phyloP scores from a whole-genome alignment of 2,113 vertebrate species.

The Gobio gobio region DNA sequence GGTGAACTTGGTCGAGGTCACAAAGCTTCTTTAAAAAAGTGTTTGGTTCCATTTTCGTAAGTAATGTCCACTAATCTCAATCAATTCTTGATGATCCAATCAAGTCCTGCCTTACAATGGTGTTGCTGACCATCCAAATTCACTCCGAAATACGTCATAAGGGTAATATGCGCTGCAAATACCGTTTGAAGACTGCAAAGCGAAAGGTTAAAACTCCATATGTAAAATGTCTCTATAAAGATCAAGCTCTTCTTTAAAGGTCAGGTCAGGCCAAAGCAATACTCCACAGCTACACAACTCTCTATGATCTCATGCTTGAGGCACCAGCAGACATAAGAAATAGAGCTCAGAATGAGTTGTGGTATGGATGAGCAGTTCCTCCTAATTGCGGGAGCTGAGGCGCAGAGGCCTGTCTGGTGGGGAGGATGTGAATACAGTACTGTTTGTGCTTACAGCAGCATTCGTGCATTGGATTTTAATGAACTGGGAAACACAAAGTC shows the following conservation, averaged over 20 bases:
- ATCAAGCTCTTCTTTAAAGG: neutral
- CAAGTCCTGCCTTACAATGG: too few relatives aligned
- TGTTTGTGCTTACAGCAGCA: slow-evolving; percentile 42
- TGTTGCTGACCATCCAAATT: neutral
- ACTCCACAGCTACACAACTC: slow-evolving; percentile 26
- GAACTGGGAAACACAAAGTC: slow-evolving; percentile 42
- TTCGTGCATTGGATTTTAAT: slow-evolving; percentile 50
- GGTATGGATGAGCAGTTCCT: slow-evolving; percentile 30
- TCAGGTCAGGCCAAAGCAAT: slow-evolving; percentile 36
- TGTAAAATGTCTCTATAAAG: neutral
- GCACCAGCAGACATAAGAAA: slow-evolving; percentile 32
- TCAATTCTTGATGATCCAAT: neutral
- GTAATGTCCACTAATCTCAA: neutral
- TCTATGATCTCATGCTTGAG: slow-evolving; percentile 28
- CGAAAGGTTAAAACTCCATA: neutral
- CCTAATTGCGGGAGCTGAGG: slow-evolving; percentile 39
- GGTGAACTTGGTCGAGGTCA: too few relatives aligned
- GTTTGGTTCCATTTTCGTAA: neutral
- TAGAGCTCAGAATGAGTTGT: slow-evolving; percentile 26
- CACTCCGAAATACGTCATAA: neutral
- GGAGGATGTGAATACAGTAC: slow-evolving; percentile 27
- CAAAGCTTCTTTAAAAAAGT: too few relatives aligned
- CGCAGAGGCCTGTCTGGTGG: slow-evolving; percentile 17
- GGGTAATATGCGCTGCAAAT: neutral
- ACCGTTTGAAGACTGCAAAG: neutral